Evolutionary conservation across 1,140 invertebrate genomes (phyloP).

Genomic region (Drosophila pectinifera): DNA sequence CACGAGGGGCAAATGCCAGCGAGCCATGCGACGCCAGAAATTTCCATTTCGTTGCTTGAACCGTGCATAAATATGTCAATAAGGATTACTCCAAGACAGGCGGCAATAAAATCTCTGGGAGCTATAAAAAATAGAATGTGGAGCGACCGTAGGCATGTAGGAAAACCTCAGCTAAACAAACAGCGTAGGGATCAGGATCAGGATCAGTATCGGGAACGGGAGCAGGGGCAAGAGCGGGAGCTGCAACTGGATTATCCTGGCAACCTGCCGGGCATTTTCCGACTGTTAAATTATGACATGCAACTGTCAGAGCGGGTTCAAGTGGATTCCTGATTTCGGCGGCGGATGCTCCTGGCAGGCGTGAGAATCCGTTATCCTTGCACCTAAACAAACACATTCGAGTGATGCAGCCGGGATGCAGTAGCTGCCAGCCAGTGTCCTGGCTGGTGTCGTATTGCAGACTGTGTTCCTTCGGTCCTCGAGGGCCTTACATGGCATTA

Average conservation of each 20-base stretch:
- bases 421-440: conserved; percentile 52
- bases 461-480: conserved; percentile 59
- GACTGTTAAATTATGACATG: conserved; percentile 80
- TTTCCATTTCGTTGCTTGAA: conserved; percentile 72
- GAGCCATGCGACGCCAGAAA: conserved; percentile 65
- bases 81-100: conserved; percentile 55
- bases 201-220: not conserved
- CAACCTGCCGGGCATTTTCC: conserved; percentile 61
- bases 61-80: conserved; percentile 80
- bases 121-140: conserved; percentile 28
- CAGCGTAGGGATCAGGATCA: conserved; percentile 13
- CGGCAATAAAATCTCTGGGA: conserved; percentile 30
- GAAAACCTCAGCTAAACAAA: conserved; percentile 70
- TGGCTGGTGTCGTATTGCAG: conserved; percentile 61
- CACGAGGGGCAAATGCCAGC: conserved; percentile 35
- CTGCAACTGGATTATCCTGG: conserved; percentile 63
- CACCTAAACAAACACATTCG: conserved; percentile 72
- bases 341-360: conserved; percentile 48
- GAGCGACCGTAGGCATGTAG: conserved; percentile 4
- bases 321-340: conserved; percentile 45
- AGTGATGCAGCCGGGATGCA: conserved; percentile 30
- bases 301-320: conserved; percentile 70
- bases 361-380: conserved; percentile 80
- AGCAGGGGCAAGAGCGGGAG: conserved; percentile 31
- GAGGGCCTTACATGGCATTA: conserved; percentile 30